A percentile compares a stretch with the other conserved stretches of the same genome.
phyloP scores from a whole-genome alignment of 2,797 vertebrate genomes.

The Danio aesculapii region DNA sequence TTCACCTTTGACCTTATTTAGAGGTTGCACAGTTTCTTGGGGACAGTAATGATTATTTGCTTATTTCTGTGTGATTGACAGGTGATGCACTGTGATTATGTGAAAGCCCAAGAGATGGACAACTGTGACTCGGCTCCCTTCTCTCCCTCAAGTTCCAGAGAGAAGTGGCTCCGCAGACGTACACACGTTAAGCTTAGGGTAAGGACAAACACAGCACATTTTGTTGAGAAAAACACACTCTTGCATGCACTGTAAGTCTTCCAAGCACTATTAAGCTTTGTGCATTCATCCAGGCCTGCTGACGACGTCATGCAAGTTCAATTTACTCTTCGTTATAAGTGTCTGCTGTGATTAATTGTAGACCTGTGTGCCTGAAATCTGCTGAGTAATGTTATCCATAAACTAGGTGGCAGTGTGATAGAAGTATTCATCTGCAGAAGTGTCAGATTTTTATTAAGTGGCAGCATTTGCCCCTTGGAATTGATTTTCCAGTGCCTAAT shows the following conservation, averaged over 20 bases:
- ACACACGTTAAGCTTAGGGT: conserved; percentile 97
- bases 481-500: neutral
- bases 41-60: conserved; percentile 5
- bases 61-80: conserved; percentile 64
- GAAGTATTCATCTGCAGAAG: conserved; percentile 8
- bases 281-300: neutral
- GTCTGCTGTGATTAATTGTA: conserved; percentile 39
- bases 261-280: neutral
- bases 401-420: conserved; percentile 43
- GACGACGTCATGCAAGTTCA: neutral
- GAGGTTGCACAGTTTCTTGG: neutral
- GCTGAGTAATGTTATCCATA: conserved; percentile 36
- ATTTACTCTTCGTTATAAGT: neutral
- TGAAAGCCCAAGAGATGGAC: conserved; percentile 84
- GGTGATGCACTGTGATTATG: conserved; percentile 93
- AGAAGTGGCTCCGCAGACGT: conserved; percentile 96
- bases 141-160: conserved; percentile 88
- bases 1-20: neutral
- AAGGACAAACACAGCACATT: conserved; percentile 23
- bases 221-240: neutral
- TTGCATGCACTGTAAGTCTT: neutral
- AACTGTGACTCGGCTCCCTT: conserved; percentile 82
- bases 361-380: conserved; percentile 32
- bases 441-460: conserved; percentile 1
- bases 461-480: neutral